Base-by-base conservation (phyloP, 2,113 vertebrate species). In the Phylloscopus trochilus region DNA sequence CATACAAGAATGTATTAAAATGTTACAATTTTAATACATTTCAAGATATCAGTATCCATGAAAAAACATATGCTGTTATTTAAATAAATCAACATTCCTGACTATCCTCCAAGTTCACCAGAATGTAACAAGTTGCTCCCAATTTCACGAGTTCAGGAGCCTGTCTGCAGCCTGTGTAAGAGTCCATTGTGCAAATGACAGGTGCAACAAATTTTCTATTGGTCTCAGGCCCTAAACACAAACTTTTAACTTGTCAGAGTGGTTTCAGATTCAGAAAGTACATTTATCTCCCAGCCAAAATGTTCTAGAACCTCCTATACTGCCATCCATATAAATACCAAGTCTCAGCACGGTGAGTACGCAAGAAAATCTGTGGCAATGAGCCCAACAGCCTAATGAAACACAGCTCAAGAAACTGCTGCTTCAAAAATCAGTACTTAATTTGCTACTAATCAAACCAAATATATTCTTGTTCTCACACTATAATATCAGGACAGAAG, bases 11-110 rank as follows among this genome's bases (percentile, higher is more conserved):
- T 15, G 2, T 41, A 44, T 39, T 41, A 51, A 70, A 46, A 74
- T 26, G 3, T 60, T 63, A 89, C 31, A 8, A 49, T 72, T 59
- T 56, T n/a, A 79, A 72, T 37, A 37, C 6, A 73, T 49, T 83
- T 85, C 23, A 70, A 81, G 23, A 3, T 69, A 59, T 6, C 35
- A 21, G 6, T 11, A 91, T 52, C 16, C 14, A 55, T 30, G 9
- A 76, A 15, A 53, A 81, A 89, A 74, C 56, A 41, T 10, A 67
- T 21, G 20, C 6, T 11, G 4, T 33, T 28, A 47, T 64, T 80
- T 49, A 39, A 89, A 46, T 16, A 53, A 63, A 30, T 11, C 0
- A 2, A 30, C 15, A 55, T 59, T 78, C 39, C 47, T 0, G 0
- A 33, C 33, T n/a, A 72, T n/a, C 37, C 59, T 69, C 27, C 30